A percentile compares a stretch with the other conserved stretches of the same genome.
phyloP scores from a whole-genome alignment of 2,888 invertebrate species.

The Sussaba pulchella region DNA sequence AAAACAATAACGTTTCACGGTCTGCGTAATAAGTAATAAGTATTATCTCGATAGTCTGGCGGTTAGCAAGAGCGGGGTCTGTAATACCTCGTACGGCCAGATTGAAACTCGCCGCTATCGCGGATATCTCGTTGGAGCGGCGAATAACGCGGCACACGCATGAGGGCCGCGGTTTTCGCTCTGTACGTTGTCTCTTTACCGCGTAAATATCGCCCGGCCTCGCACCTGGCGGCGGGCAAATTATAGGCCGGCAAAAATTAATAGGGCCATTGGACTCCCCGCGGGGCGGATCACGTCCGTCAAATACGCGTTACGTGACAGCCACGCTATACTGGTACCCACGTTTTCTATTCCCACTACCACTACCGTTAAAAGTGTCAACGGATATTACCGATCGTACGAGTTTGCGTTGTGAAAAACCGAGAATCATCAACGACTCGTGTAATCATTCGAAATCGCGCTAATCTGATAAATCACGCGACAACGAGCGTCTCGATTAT shows the following conservation, averaged over 20 bases:
- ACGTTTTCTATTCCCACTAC: background rate
- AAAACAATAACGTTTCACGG: background rate
- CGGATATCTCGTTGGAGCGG: conserved; percentile 31
- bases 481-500: no score
- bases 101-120: conserved; percentile 21
- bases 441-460: no score
- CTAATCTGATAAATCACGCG: no score
- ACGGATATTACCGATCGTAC: background rate
- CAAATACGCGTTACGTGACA: conserved; percentile 68
- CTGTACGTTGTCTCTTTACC: conserved; percentile 66
- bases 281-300: conserved; percentile 71
- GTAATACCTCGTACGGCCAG: conserved; percentile 20
- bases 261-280: conserved; percentile 72
- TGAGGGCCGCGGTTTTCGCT: conserved; percentile 20
- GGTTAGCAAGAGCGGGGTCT: conserved; percentile 5
- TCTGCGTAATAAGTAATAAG: conserved; percentile 14
- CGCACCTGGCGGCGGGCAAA: conserved; percentile 70
- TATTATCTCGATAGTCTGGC: conserved; percentile 12
- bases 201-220: conserved; percentile 68
- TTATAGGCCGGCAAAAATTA: conserved; percentile 76
- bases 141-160: conserved; percentile 36
- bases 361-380: background rate
- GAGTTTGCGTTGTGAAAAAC: background rate
- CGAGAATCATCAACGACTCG: no score
- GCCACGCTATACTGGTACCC: conserved; percentile 26